Base-by-base conservation (phyloP, 2,797 vertebrate species). In the Oreochromis grahami region DNA sequence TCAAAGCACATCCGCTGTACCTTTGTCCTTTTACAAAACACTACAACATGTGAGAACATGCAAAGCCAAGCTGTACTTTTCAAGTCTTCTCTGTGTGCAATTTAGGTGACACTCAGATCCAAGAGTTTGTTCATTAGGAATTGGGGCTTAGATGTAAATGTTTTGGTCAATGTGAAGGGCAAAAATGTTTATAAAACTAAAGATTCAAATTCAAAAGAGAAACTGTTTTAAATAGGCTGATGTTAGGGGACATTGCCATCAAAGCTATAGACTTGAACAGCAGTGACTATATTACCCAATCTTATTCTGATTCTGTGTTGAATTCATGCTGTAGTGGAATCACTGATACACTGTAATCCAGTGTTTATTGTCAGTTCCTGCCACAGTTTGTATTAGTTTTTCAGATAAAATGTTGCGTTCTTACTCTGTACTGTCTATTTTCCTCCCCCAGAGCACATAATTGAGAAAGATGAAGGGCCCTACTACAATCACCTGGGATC, bases 401-500 rank as follows among this genome's bases (percentile, higher is more conserved):
- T 60, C 21, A 6, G 50, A 7, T 48, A 77, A 50, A 6, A 51
- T 24, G 11, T 60, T 60, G 19, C 41, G 38, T 79, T 8, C 21
- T 88, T 17, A 89, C 15, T 78, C 24, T 86, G 15, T 52, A 19
- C 29, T 87, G 13, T 89, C 4, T 86, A 26, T 8, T 84, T 21
- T 56, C 15, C 29, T 78, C 93, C 7, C 79, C 93, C 55, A 99
- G 99, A 99, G 88, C 98, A 99, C 96, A 97, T 98, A 2, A 91
- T 97, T 88, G 98, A 99, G 95, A 99, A 99, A 95, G 98, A 99
- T 4, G 98, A 99, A 95, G 98, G 98, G 43, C 99, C 98, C 0
- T 99, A 99, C 91, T 99, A 99, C 93, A 99, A 98, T 87, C 99
- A 99, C 94, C 96, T 99, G 93, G 99, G 99, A 92, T 97, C 98